Base-by-base conservation (phyloP, 2,113 vertebrate species). In the Brachyhypopomus occidentalis region DNA sequence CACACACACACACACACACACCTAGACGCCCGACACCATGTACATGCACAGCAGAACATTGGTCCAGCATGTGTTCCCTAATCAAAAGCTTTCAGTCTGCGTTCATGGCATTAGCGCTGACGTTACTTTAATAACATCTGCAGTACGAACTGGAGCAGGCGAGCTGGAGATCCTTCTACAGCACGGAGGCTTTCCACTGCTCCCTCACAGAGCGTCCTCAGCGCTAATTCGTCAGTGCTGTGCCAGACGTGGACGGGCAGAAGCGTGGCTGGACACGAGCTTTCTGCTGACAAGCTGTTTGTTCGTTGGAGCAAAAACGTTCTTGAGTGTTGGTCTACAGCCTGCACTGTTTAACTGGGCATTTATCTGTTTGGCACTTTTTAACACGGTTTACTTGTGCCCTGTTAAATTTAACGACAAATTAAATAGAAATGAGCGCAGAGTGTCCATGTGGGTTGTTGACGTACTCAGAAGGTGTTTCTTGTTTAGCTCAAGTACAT, bases 21-120 rank as follows among this genome's bases (percentile, higher is more conserved):
- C 23, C 1, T 8, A 14, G 12, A 30, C 25, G 2, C 16, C 22
- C 12, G 22, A 25, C 7, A 12, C 2, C 45, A 52, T 52, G 75
- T 81, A 81, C 22, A 59, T 27, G 36, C 23, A 23, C 69, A 48
- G 72, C 27, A 69, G 34, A 60, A 79, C 58, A 79, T 9, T 59
- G 17, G 34, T 19, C 63, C 12, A 23, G 25, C 52, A 25, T 83
- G 52, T 34, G 20, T 20, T 22, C 73, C 27, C 12, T 59, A 72
- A 72, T 84, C 64, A 77, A 77, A 84, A 77, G 73, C 83, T 72
- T 79, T 79, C 48, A 72, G 27, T 41, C 52, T 9, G n/a, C 63
- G 74, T 79, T 63, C 30, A 11, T 72, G 58, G 56, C 11, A 34
- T 27, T 38, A 75, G 14, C 8, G n/a, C 25, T 41, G 62, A 36